Evolutionary conservation across 2,888 invertebrate species (phyloP), one percentile per base, ranked within the genome.

Genomic region (Atrina japonica): DNA sequence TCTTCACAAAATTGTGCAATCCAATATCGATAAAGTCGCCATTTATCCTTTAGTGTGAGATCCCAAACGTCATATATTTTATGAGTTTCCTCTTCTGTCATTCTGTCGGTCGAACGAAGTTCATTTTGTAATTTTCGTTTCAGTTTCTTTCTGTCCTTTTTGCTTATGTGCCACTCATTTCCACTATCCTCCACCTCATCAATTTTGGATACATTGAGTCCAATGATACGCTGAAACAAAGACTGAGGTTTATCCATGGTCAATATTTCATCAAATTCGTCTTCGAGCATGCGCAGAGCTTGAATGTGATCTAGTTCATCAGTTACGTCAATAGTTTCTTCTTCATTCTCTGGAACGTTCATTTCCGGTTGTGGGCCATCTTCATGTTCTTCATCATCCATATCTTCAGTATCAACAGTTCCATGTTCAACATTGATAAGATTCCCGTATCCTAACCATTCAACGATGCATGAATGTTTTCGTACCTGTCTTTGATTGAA

Each of bases 101-200:
- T 41, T n/a, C 47, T 25, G 25, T 60, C 43, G 16, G 52, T 43
- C 21, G 66, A 47, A 18, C 16, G 29, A 6, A 61, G 11, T 58
- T 63, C 60, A 7, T 30, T 58, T 27, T 21, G 30, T 27, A 60
- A 16, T n/a, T 21, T 47, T 29, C 49, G 21, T 97, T 96, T 0
- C 92, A 92, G n/a, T 92, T 93, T 90, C 25, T 92, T 90, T 0
- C 95, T 95, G 21, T 97, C 91, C 0, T 95, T 94, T 0, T 95
- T 94, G 0, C 96, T 91, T 14, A 96, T 93, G 86, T 97, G 96
- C 0, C 97, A 89, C n/a, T n/a, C n/a, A n/a, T n/a, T n/a, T 97
- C 97, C 1, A 97, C 94, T 21, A 92, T 88, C 14, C 92, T 87
- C 55, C 2, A 63, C 40, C 18, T 21, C 9, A 77, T 92, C 80